phyloP scores from a whole-genome alignment of 35 echinoderm and acorn worm species.

The Lytechinus variegatus region DNA sequence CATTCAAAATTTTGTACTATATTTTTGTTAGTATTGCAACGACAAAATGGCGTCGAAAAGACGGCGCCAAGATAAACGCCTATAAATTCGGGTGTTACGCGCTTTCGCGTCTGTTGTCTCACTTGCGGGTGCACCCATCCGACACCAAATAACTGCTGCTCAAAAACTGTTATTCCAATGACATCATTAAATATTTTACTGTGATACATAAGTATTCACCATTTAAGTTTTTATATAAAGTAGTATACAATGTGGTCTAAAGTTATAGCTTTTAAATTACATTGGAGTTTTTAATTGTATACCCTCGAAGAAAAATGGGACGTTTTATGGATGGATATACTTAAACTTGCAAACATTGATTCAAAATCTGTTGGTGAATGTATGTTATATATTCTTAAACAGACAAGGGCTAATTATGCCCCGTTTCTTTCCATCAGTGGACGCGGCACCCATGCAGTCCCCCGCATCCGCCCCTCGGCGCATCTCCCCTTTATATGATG shows the following conservation, averaged over 20 bases:
- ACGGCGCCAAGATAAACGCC: not conserved
- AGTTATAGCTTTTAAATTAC: no score
- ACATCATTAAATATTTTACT: not conserved
- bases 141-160: not conserved
- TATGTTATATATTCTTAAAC: not conserved
- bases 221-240: not conserved
- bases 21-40: not conserved
- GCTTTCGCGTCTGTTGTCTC: not conserved
- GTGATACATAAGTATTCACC: not conserved
- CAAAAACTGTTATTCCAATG: not conserved
- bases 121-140: not conserved
- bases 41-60: not conserved
- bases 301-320: no score
- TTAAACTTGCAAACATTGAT: no score
- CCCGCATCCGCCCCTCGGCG: not conserved
- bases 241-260: no score
- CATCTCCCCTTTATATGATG: not conserved
- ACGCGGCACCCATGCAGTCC: not conserved
- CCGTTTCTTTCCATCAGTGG: not conserved
- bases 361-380: no score
- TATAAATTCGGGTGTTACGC: not conserved
- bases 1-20: not conserved
- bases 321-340: no score
- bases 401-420: not conserved
- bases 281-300: no score